A percentile compares a stretch with the other conserved stretches of the same genome.
phyloP scores from a whole-genome alignment of 2,797 vertebrate genomes.

The Syngnathus rostellatus region DNA sequence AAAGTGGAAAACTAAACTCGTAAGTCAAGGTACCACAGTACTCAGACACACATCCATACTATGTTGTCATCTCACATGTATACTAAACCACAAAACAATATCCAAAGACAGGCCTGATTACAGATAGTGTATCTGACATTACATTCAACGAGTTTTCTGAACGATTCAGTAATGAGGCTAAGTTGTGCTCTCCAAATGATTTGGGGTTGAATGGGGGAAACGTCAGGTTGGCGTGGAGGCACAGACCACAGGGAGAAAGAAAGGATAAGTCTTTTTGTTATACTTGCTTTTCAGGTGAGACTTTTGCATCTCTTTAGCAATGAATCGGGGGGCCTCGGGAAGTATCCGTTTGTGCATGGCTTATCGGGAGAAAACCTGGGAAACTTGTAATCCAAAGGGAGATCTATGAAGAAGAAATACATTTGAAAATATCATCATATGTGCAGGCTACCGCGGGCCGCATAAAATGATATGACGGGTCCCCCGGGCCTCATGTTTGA shows the following conservation, averaged over 20 bases:
- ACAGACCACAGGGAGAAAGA: slow-evolving; percentile 42
- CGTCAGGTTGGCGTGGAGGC: slow-evolving; percentile 48
- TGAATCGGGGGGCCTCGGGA: slow-evolving; percentile 78
- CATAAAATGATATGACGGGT: too few species aligned
- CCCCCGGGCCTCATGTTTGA: too few species aligned
- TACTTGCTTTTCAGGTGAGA: slow-evolving; percentile 36
- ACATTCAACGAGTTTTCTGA: slow-evolving; percentile 66
- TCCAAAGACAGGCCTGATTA: slow-evolving; percentile 26
- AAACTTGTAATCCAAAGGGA: slow-evolving; percentile 91
- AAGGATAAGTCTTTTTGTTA: slow-evolving; percentile 24
- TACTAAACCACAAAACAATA: slow-evolving; percentile 55
- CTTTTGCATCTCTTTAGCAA: slow-evolving; percentile 70
- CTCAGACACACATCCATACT: slow-evolving; percentile 19
- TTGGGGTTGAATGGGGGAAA: slow-evolving; percentile 34
- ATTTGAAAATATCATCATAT: neutral
- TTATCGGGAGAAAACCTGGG: slow-evolving; percentile 80
- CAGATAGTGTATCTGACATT: slow-evolving; percentile 46
- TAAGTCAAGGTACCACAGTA: neutral
- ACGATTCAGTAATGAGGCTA: slow-evolving; percentile 34
- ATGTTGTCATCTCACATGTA: slow-evolving; percentile 38
- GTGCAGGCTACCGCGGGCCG: too few species aligned
- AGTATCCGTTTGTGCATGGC: slow-evolving; percentile 83
- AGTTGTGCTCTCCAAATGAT: slow-evolving; percentile 43
- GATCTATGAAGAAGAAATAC: slow-evolving; percentile 63
- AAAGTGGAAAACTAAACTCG: neutral